Evolutionary conservation across 2,888 invertebrate species (phyloP).

Genomic region (Oligia strigilis): DNA sequence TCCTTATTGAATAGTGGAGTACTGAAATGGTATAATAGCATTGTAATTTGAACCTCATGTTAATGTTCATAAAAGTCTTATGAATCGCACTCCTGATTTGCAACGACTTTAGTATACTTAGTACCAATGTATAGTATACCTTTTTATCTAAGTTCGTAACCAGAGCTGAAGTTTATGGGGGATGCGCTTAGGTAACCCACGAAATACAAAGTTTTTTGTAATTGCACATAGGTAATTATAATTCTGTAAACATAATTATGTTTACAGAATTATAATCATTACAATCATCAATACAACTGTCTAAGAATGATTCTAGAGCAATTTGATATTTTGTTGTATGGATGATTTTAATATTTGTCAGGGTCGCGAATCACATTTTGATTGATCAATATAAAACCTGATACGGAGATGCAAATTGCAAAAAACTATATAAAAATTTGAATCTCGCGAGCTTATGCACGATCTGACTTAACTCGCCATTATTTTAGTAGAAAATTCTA

Average conservation of each 20-base stretch:
- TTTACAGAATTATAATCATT: neutral
- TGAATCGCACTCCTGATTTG: neutral
- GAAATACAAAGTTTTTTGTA: neutral
- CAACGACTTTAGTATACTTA: constrained; percentile 6
- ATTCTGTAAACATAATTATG: too few relatives aligned
- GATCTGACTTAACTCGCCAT: neutral
- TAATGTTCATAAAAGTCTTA: neutral
- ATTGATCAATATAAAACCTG: neutral
- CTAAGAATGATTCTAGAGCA: neutral
- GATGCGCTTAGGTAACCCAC: neutral
- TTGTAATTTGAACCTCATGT: neutral
- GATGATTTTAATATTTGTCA: neutral
- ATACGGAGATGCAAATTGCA: neutral
- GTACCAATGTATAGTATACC: neutral
- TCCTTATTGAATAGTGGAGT: neutral
- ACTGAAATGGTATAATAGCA: constrained; percentile 10
- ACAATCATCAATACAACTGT: neutral
- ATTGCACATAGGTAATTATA: neutral
- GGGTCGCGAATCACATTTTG: neutral
- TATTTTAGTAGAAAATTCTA: constrained; percentile 1
- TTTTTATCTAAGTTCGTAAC: neutral
- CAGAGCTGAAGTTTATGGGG: neutral
- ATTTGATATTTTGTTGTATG: neutral
- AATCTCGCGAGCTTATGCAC: neutral
- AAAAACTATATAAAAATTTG: neutral